Evolutionary conservation across 2,888 invertebrate genomes (phyloP), one percentile per base, ranked within the genome.

Genomic region (Tipula confusa): DNA sequence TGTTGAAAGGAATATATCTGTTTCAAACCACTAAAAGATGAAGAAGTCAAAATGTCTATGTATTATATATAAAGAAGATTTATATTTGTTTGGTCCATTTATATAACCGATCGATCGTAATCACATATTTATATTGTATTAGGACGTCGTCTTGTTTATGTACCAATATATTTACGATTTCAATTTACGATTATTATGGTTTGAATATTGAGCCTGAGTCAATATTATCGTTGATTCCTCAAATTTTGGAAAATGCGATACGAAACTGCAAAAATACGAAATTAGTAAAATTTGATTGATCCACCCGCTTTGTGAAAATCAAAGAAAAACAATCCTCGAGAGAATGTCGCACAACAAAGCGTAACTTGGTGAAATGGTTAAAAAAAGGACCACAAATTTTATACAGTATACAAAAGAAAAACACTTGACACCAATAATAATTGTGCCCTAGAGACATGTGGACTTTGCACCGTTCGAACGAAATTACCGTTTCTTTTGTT

Each of bases 11-110:
- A 64, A 24, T 9, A 64, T 64, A 9, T 38, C 24, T 64, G 24
- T 64, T 64, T 64, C 64, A 64, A 64, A 64, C 64, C 64, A 64
- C 64, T 64, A 64, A 24, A 43, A 64, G 64, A 64, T 64, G 64
- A 64, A 64, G 64, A 64, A 64, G 64, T 64, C 64, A 64, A 6
- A 33, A 11, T 64, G 11, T 64, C 15, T 43, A n/a, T n/a, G n/a
- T n/a, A 6, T 18, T 43, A 18, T 43, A 15, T 9, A 64, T 18
- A 64, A 24, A 24, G 2, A 64, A 64, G 64, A 64, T 64, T 64
- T 64, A 64, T 64, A 24, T 64, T 64, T 24, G 64, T 64, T 24
- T 64, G 64, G 43, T 43, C 43, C 43, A 15, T 9, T 33, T 31
- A 31, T 31, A 6, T 43, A 18, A 48, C 24, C 48, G 48, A 48